These are phyloP conservation scores for Caenorhabditis sinica DNA, from an alignment of 2,888 invertebrate genomes.

Conservation along the genomic window DNA sequence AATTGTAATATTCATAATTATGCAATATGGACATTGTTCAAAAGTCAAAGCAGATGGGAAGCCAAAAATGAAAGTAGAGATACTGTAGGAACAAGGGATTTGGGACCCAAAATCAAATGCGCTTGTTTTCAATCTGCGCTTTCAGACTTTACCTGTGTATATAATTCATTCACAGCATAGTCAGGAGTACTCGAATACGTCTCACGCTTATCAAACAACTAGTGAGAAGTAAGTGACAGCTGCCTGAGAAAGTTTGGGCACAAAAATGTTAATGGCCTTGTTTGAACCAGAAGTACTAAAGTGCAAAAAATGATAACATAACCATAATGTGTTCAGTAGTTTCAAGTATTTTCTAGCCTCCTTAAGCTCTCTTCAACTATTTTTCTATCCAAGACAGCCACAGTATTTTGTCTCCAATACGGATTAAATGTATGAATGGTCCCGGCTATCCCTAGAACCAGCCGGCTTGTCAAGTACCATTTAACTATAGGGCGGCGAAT, in stretches of 20 bases:
- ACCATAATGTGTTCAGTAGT: too few species aligned
- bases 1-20: neutral
- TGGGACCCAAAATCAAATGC: too few species aligned
- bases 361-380: neutral
- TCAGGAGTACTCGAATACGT: slow-evolving; percentile 1
- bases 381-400: neutral
- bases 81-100: neutral
- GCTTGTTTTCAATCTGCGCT: too few species aligned
- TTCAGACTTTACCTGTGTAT: too few species aligned
- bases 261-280: neutral
- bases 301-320: too few species aligned
- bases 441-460: neutral
- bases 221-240: neutral
- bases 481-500: slow-evolving; percentile 41
- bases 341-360: too few species aligned
- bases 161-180: neutral
- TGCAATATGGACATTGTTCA: neutral
- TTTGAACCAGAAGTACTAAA: neutral
- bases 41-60: neutral
- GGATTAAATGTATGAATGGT: slow-evolving; percentile 9
- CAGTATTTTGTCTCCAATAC: neutral
- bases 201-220: slow-evolving; percentile 12
- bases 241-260: neutral
- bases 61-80: neutral
- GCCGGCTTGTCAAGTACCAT: slow-evolving; percentile 37